Evolutionary conservation across 1,140 invertebrate species (phyloP), one percentile per base, ranked within the genome.

Genomic region (Cydia pomonella): DNA sequence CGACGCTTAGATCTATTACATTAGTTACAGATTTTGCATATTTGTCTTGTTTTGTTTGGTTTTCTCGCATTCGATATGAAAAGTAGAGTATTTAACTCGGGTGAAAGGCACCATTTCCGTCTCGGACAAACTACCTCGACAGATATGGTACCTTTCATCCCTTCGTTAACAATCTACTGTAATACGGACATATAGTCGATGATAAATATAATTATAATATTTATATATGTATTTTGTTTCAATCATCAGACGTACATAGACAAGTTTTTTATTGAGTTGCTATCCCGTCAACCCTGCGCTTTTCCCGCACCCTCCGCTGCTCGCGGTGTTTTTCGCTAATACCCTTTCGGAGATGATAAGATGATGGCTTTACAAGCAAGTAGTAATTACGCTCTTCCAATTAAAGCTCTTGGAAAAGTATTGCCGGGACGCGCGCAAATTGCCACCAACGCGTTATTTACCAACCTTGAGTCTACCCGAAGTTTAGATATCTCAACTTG

Each of bases 331-430:
- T 89, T 89, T 89, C 84, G 82, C 82, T 92, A 90, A 92, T 92
- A 90, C 90, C 87, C 85, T 84, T 87, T 86, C 82, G 81, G 84
- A 87, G 87, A 89, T 89, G 88, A 92, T 90, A 89, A 90, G 90
- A 92, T 89, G 89, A 91, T 92, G 87, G 85, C 85, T 90, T 90
- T 90, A 92, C 87, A 90, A 92, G 88, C 87, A 87, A 86, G 83
- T 84, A 87, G 87, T 92, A 90, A 92, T 90, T 90, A 91, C 84
- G 81, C 80, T 78, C 81, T 83, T 89, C 88, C 87, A 90, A 90
- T 92, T 91, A 91, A 86, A 81, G 84, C 84, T 82, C 77, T 80
- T 77, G 80, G 85, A 79, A 77, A 50, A 33, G 64, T 69, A 69
- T 33, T 12, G 64, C 50, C 79, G 79, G 79, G 83, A 77, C 73